Conservation (phyloP, 2,888 invertebrate genomes). For the Andrena dorsata region DNA sequence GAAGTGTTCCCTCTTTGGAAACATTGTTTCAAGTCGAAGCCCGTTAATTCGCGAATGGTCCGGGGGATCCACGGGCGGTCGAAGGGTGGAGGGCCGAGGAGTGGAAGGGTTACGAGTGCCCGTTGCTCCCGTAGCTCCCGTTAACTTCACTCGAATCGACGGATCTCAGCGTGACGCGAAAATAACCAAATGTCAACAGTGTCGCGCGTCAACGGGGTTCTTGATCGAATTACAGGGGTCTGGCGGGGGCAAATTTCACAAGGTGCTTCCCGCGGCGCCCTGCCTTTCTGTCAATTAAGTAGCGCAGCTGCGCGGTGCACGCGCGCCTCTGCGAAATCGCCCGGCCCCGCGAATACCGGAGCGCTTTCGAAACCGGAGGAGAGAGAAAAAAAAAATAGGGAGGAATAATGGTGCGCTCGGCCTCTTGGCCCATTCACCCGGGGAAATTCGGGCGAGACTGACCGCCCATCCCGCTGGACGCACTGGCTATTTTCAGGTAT, state of each 20-base stretch:
- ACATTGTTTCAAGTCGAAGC: conserved; percentile 12
- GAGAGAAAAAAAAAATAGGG: conserved; percentile 1
- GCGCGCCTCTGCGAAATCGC: conserved; percentile 3
- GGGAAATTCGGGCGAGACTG: conserved; percentile 42
- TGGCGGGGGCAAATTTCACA: conserved; percentile 64
- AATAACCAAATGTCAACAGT: conserved; percentile 84
- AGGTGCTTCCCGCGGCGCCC: conserved; percentile 71
- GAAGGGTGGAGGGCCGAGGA: conserved; percentile 15
- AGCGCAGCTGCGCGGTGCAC: conserved; percentile 76
- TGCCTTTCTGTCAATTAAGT: conserved; percentile 81
- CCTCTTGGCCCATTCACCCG: conserved; percentile 12
- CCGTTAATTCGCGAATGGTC: conserved; percentile 46
- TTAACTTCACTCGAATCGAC: conserved; percentile 38
- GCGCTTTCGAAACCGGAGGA: conserved; percentile 31
- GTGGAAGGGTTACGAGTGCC: conserved; percentile 47
- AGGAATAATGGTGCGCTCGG: not conserved
- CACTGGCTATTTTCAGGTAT: conserved; percentile 73
- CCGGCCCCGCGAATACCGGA: conserved; percentile 13
- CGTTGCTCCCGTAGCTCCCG: conserved; percentile 5
- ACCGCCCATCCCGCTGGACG: conserved; percentile 66
- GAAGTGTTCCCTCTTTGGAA: not conserved
- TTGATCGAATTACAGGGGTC: conserved; percentile 83
- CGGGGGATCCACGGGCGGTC: conserved; percentile 54
- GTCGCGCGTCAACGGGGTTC: conserved; percentile 83
- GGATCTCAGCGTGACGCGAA: conserved; percentile 83